Base-by-base conservation (phyloP, 2,888 invertebrate genomes). In the Cephus spinipes region DNA sequence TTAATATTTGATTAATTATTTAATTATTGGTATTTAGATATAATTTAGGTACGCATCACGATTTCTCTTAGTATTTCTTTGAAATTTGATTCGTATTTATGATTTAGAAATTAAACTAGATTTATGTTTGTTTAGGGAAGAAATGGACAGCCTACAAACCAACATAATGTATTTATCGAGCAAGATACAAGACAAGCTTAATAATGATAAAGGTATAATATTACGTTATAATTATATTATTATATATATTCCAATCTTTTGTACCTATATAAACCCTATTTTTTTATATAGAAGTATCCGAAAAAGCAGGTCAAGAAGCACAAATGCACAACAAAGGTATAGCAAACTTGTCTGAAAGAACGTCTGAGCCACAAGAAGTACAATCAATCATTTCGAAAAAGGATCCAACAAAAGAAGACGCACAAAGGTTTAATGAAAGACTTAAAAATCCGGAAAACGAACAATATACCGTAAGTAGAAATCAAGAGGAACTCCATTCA, bases 131-230 rank as follows among this genome's bases (percentile, higher is more conserved):
- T 84, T 89, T 93, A 95, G 95, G 93, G 93, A 95, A 94, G 95
- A 95, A 94, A 94, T 96, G 95, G 95, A 94, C 94, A 94, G 94
- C 93, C 94, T 96, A 94, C 95, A 95, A 94, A 95, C 93, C 95
- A 95, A 95, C 94, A 93, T 96, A 95, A 94, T 95, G 90, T 93
- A 92, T 90, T 93, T 96, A 88, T 93, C 93, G 79, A 91, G 90
- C 85, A 93, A 93, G 83, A 87, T 90, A 81, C 85, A 85, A 79
- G 87, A 87, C 78, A 85, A 87, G 76, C 78, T 88, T 77, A 86
- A 83, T 73, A 86, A 82, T 77, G 84, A 86, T 76, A 84, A 85
- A 83, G 89, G 89, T 90, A 85, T 69, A 79, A 30, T 36, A 34
- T 73, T 33, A 34, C 11, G 11, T 30, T 71, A 69, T 15, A 69